Percentiles rank a stretch among this genome's conserved stretches.
These are phyloP conservation scores for Nasonia giraulti DNA, from an alignment of 1,140 invertebrate species.

Conservation along the genomic window DNA sequence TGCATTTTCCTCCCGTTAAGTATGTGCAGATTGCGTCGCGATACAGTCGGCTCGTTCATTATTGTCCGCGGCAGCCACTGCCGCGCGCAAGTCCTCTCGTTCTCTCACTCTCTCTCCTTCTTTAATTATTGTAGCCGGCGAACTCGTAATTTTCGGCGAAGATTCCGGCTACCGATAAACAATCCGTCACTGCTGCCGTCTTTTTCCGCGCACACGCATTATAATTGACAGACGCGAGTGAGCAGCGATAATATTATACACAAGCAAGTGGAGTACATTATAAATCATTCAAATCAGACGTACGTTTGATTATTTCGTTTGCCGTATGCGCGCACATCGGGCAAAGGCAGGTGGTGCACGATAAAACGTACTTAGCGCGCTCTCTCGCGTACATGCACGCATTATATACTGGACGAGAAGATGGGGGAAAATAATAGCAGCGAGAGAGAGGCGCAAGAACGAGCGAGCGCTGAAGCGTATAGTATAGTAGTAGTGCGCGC, in stretches of 20 bases:
- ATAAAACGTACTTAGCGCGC: conserved; percentile 46
- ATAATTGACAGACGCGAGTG: conserved; percentile 3
- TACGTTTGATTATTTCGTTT: conserved; percentile 30
- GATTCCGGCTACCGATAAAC: background rate
- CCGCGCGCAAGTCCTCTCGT: conserved; percentile 17
- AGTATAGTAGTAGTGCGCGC: background rate
- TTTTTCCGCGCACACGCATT: background rate
- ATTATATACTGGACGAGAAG: conserved; percentile 9
- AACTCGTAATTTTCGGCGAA: background rate
- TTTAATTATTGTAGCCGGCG: background rate
- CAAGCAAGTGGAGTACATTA: background rate
- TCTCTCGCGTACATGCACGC: background rate
- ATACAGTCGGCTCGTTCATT: conserved; percentile 73
- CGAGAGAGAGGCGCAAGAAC: conserved; percentile 54
- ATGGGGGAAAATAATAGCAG: conserved; percentile 47
- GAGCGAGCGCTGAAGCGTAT: conserved; percentile 41
- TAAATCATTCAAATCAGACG: conserved; percentile 43
- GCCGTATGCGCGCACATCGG: background rate
- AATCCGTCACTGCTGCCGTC: background rate
- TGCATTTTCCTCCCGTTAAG: conserved; percentile 73
- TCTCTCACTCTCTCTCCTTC: background rate
- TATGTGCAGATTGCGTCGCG: conserved; percentile 74
- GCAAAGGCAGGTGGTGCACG: conserved; percentile 18
- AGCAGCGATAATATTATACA: background rate
- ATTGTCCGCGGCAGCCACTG: conserved; percentile 70